Base-by-base conservation (phyloP, 2,113 vertebrate genomes). In the Octodon degus region DNA sequence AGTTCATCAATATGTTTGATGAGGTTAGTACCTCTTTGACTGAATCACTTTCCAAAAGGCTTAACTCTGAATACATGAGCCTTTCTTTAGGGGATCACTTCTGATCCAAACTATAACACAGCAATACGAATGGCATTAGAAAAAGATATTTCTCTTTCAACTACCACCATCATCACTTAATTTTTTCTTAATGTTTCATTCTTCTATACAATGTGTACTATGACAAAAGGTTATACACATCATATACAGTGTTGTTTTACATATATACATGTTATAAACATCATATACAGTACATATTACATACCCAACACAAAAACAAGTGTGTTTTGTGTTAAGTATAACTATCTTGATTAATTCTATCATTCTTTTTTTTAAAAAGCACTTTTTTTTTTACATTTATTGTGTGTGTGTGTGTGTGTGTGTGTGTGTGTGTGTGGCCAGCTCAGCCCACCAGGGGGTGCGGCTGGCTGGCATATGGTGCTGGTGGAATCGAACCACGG, bases 331-430 rank as follows among this genome's bases (percentile, higher is more conserved):
- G 43, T 43, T 62, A 37, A 84, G n/a, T 34, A 12, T 9, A 50
- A 30, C 58, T 91, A 82, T 82, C 82, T 80, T 24, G 3, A 91
- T 85, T 82, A 68, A 86, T 68, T 94, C 60, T 55, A 81, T 58
- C 30, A 77, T n/a, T n/a, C n/a, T n/a, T n/a, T n/a, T n/a, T n/a
- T n/a, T n/a, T n/a, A n/a, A n/a, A n/a, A n/a, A n/a, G n/a, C n/a
- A n/a, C n/a, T n/a, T n/a, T n/a, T n/a, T n/a, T n/a, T n/a, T n/a
- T n/a, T n/a, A n/a, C n/a, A n/a, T n/a, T n/a, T n/a, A n/a, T n/a
- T n/a, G n/a, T n/a, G n/a, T n/a, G n/a, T n/a, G n/a, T n/a, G n/a
- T n/a, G n/a, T n/a, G n/a, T n/a, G n/a, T n/a, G n/a, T n/a, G n/a
- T n/a, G n/a, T n/a, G n/a, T n/a, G n/a, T n/a, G n/a, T n/a, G n/a